These are phyloP conservation scores for Zootoca vivipara DNA, from an alignment of 2,113 vertebrate genomes.

Conservation along the genomic window DNA sequence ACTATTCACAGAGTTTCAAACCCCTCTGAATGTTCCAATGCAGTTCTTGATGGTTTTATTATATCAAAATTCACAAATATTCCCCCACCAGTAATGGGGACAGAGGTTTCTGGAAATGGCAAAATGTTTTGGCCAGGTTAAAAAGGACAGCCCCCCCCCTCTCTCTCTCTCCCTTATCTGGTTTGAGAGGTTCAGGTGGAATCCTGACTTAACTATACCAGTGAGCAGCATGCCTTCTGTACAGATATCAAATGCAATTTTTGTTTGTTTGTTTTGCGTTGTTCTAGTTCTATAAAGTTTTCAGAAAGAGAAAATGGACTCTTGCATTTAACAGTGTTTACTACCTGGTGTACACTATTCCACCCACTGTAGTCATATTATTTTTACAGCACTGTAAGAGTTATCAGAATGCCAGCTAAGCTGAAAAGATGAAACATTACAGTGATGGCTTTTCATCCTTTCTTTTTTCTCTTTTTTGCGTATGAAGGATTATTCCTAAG, in stretches of 20 bases:
- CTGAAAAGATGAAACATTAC: slow-evolving; percentile 22
- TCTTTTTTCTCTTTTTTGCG: neutral
- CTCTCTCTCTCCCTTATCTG: neutral
- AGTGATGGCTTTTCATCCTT: neutral
- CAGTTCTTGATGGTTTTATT: too few relatives aligned
- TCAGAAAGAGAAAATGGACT: neutral
- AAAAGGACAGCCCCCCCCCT: too few relatives aligned
- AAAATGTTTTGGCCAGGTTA: neutral
- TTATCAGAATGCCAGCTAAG: neutral
- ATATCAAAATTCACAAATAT: too few relatives aligned
- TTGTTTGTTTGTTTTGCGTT: neutral
- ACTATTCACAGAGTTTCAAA: too few relatives aligned
- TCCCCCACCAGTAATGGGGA: too few relatives aligned
- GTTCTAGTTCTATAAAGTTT: neutral
- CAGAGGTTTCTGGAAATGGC: neutral
- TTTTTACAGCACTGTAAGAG: neutral
- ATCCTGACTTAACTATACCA: too few relatives aligned
- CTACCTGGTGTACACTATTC: neutral
- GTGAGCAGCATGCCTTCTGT: neutral
- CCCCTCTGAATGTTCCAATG: too few relatives aligned
- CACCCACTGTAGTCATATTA: neutral
- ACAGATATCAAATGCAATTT: neutral
- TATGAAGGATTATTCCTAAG: neutral
- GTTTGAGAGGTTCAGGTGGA: too few relatives aligned
- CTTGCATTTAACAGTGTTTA: neutral